Conservation (phyloP, 2,797 vertebrate genomes). For the Manis crassicaudata region DNA sequence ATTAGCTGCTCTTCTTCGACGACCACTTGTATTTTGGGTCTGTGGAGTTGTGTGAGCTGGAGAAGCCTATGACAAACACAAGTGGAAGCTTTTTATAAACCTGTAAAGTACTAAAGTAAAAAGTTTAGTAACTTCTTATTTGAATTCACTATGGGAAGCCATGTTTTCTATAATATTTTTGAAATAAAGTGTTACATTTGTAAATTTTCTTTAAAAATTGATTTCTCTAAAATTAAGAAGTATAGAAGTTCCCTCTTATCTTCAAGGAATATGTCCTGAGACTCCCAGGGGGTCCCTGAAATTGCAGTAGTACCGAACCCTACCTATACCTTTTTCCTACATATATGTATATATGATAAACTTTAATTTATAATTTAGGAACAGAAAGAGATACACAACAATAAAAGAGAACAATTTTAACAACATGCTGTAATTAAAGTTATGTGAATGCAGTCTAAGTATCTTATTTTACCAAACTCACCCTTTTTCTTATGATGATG, state of each 20-base stretch:
- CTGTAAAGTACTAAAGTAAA: constrained; percentile 21
- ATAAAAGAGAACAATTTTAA: background rate
- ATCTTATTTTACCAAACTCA: background rate
- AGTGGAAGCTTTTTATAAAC: constrained; percentile 26
- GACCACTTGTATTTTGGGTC: constrained; percentile 94
- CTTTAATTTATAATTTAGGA: background rate
- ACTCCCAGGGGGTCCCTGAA: background rate
- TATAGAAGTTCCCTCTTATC: background rate
- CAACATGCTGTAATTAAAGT: background rate
- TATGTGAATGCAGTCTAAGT: background rate
- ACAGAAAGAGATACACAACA: background rate
- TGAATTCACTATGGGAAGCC: constrained; percentile 18
- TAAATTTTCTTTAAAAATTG: constrained; percentile 13
- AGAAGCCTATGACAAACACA: constrained; percentile 86
- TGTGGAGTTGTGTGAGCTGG: constrained; percentile 93
- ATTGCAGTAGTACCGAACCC: background rate
- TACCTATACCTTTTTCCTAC: background rate
- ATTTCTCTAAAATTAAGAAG: constrained; percentile 31
- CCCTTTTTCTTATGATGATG: background rate
- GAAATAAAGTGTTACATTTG: constrained; percentile 33
- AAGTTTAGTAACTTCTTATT: constrained; percentile 24
- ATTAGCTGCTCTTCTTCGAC: constrained; percentile 95
- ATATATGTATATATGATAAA: background rate
- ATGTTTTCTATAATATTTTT: constrained; percentile 25
- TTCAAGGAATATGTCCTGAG: background rate